phyloP scores from a whole-genome alignment of 1,140 invertebrate species.

The Saccostrea cuccullata region DNA sequence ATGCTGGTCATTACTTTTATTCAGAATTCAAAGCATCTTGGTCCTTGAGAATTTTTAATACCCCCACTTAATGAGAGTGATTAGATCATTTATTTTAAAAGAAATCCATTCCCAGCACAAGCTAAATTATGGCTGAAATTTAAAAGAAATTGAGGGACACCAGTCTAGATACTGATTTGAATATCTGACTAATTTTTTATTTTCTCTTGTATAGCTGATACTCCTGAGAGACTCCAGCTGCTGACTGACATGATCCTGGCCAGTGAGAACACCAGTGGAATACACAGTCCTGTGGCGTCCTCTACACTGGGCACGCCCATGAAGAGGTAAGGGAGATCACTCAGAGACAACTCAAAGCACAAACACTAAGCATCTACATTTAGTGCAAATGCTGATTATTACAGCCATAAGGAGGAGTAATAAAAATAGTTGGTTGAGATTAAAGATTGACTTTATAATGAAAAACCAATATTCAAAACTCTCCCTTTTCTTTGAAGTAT shows the following conservation, averaged over 20 bases:
- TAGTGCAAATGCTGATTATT: not conserved
- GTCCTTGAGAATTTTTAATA: too few relatives aligned
- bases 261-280: constrained; percentile 26
- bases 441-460: not conserved
- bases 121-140: too few relatives aligned
- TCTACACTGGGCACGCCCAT: constrained; percentile 43
- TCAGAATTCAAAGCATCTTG: too few relatives aligned
- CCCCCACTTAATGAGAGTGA: too few relatives aligned
- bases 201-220: not conserved
- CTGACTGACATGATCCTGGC: constrained; percentile 6
- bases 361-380: not conserved
- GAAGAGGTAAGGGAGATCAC: constrained; percentile 42
- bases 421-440: not conserved
- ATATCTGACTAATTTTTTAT: too few relatives aligned
- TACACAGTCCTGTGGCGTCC: constrained; percentile 33
- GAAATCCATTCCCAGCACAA: too few relatives aligned
- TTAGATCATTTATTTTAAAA: too few relatives aligned
- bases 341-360: not conserved
- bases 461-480: not conserved
- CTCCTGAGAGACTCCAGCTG: constrained; percentile 8
- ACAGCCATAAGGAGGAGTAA: not conserved
- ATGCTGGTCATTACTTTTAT: too few relatives aligned
- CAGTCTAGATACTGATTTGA: too few relatives aligned
- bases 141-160: too few relatives aligned
- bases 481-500: constrained; percentile 18